These are phyloP conservation scores for Blastomussa wellsi DNA, from an alignment of 92 coral and sea anemone species.

Conservation along the genomic window DNA sequence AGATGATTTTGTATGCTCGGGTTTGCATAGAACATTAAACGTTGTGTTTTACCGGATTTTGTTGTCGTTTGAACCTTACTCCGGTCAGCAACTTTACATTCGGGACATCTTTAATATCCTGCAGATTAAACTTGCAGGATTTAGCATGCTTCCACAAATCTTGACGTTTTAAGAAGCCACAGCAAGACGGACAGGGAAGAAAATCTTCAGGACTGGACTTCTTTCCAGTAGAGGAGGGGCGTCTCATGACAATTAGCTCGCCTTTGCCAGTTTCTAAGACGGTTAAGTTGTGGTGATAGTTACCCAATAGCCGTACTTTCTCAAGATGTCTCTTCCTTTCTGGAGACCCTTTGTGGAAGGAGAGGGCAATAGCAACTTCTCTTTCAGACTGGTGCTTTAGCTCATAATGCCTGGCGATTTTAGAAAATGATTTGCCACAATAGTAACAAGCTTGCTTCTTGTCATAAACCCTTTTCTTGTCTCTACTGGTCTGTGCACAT, in stretches of 20 bases:
- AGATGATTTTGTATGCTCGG: too few relatives aligned
- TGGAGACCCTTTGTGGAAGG: constrained; percentile 43
- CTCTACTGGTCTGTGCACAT: too few relatives aligned
- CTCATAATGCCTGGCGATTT: constrained; percentile 55
- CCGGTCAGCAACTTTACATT: too few relatives aligned
- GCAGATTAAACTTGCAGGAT: constrained; percentile 23
- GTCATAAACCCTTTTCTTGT: constrained; percentile 58
- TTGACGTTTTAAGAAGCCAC: constrained; percentile 41
- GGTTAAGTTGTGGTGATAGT: constrained; percentile 39
- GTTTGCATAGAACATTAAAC: too few relatives aligned
- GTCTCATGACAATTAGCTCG: constrained; percentile 39
- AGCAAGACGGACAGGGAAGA: constrained; percentile 51
- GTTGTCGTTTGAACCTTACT: too few relatives aligned
- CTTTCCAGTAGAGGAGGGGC: constrained; percentile 14
- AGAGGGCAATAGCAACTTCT: constrained; percentile 51
- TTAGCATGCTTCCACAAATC: constrained; percentile 57
- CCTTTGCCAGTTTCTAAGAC: constrained; percentile 48
- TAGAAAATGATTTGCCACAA: constrained; percentile 48
- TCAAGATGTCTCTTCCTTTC: constrained; percentile 43
- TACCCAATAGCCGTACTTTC: constrained; percentile 47
- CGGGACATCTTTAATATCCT: not conserved
- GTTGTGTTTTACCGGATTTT: too few relatives aligned
- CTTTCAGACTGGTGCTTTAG: constrained; percentile 31
- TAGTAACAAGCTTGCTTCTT: constrained; percentile 57
- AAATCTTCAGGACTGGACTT: constrained; percentile 33